These are phyloP conservation scores for Dallia pectoralis DNA, from an alignment of 2,797 vertebrate genomes.

Conservation along the genomic window DNA sequence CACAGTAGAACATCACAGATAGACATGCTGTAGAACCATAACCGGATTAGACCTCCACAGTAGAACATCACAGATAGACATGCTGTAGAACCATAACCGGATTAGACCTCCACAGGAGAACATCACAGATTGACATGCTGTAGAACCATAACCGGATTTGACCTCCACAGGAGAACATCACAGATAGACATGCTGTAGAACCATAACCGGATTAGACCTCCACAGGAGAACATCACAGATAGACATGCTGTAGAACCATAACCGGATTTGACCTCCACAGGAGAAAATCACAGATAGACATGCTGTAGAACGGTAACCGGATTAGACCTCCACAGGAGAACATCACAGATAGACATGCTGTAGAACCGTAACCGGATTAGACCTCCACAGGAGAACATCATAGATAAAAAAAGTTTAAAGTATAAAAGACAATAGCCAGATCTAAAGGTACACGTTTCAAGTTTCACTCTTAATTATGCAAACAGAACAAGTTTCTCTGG, in stretches of 20 bases:
- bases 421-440: constrained; percentile 16
- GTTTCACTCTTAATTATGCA: constrained; percentile 58
- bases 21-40: neutral
- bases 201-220: too few relatives aligned
- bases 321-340: too few relatives aligned
- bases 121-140: too few relatives aligned
- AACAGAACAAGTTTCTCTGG: constrained; percentile 59
- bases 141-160: constrained; percentile 24
- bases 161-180: constrained; percentile 4
- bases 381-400: constrained; percentile 8
- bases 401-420: constrained; percentile 3
- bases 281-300: constrained; percentile 3
- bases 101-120: neutral
- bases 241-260: neutral
- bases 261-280: constrained; percentile 26
- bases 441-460: constrained; percentile 48
- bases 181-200: neutral
- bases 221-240: too few relatives aligned
- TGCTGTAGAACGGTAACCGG: too few relatives aligned
- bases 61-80: constrained; percentile 2
- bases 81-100: constrained; percentile 7
- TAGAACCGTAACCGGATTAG: constrained; percentile 23
- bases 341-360: too few relatives aligned
- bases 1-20: too few relatives aligned
- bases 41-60: constrained; percentile 26